Base-by-base conservation (phyloP, 2,797 vertebrate species). In the Lacerta agilis region DNA sequence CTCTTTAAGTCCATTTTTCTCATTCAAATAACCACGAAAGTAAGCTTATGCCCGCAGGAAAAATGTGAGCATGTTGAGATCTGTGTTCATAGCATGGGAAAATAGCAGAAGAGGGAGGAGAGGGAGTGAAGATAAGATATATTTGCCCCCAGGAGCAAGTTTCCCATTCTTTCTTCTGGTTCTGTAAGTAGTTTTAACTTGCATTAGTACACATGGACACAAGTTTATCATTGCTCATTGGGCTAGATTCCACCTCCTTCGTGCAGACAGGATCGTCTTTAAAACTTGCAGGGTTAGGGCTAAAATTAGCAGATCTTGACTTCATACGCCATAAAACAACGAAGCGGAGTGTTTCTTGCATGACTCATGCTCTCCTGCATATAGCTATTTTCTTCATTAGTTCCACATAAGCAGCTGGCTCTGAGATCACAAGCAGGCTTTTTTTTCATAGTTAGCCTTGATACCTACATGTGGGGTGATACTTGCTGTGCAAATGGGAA, bases 101-200 rank as follows among this genome's bases (percentile, higher is more conserved):
- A 95, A 93, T 36, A 94, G 91, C 92, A 92, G 89, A 94, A 95
- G 92, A 92, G 87, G 95, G 93, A 95, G 95, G 86, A 92, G 92
- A 91, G 67, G 45, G 86, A 93, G 88, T 87, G 87, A 93, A 93
- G 87, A 92, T 91, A 80, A 79, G 84, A 87, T 92, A 81, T 86
- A 91, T 90, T 94, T 95, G 90, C 94, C 95, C 92, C 79, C 87
- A 45, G 94, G 95, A 89, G 85, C 92, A 91, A 94, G 92, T 93
- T 95, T 95, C 92, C 93, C 87, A 89, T 94, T 95, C 94, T 94
- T 94, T 79, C 83, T 82, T 92, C 88, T 86, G 88, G 88, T 94
- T 94, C 88, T 90, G 91, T 92, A 95, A 93, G 67, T 13, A 88
- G 8, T 58, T 87, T 5, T 82, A 58, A 83, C 58, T 38, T 9